Evolutionary conservation across 2,113 vertebrate genomes (phyloP).

Genomic region (Mesocricetus auratus): DNA sequence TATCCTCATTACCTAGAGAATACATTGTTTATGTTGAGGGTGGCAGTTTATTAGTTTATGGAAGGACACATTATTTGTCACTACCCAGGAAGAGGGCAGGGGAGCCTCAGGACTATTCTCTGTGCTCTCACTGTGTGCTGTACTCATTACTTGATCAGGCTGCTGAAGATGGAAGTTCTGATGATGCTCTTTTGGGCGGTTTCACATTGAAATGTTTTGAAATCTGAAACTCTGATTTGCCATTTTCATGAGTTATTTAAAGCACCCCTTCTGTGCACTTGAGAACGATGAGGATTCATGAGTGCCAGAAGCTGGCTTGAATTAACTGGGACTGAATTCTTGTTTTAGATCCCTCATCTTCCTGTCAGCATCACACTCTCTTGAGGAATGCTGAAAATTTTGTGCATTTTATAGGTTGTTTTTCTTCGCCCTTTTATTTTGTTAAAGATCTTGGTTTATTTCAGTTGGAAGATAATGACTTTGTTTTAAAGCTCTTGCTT

Average conservation of each 20-base stretch:
- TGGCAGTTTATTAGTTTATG: neutral
- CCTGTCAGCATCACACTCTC: constrained; percentile 49
- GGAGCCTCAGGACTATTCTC: neutral
- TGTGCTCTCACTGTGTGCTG: neutral
- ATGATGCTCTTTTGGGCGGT: constrained; percentile 56
- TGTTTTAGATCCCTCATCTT: constrained; percentile 29
- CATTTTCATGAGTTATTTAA: constrained; percentile 81
- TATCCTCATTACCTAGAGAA: neutral
- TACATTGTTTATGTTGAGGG: neutral
- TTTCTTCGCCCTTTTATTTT: constrained; percentile 53
- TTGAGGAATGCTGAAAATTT: constrained; percentile 59
- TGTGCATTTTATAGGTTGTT: constrained; percentile 27
- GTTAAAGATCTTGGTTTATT: constrained; percentile 37
- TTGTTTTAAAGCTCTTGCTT: neutral
- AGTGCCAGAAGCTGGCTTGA: constrained; percentile 71
- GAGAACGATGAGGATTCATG: constrained; percentile 53
- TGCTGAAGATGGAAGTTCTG: neutral
- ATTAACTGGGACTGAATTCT: constrained; percentile 55
- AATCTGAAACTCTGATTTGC: constrained; percentile 74
- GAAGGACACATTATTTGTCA: neutral
- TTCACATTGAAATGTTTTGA: constrained; percentile 78
- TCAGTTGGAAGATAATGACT: constrained; percentile 36
- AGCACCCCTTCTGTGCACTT: constrained; percentile 75
- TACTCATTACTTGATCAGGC: neutral
- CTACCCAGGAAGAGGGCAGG: neutral